Base-by-base conservation (phyloP, 2,797 vertebrate genomes). In the Enteromius paludinosus region DNA sequence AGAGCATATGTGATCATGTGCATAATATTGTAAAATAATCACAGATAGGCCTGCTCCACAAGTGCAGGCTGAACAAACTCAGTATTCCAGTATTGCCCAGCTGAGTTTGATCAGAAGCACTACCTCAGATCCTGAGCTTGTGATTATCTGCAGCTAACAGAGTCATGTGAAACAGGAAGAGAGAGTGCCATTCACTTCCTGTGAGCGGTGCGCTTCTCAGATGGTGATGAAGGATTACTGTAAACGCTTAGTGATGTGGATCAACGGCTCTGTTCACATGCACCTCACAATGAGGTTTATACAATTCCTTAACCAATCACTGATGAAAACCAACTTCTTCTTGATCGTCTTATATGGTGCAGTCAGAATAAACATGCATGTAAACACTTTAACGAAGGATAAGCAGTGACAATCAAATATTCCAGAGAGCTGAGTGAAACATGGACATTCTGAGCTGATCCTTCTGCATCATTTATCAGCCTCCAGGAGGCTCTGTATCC, bases 121-220 rank as follows among this genome's bases (percentile, higher is more conserved):
- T 7, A 17, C 25, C 45, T 1, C 25, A 10, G 25, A 47, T 20
- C 43, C 25, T 33, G 25, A 72, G 17, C 47, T 72, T 72, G 45
- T 33, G 69, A 52, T 72, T 33, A 49, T 71, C 28, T 30, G 4
- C 43, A 28, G 68, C 23, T 45, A 45, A 45, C 41, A 45, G 68
- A 43, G 43, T 28, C 23, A 30, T 71, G 43, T 70, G 41, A 70
- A 70, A 47, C 68, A 45, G 43, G 23, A 43, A 69, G 38, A 43
- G 11, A 69, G 66, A 30, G 59, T 62, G 59, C 59, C 59, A 45
- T 69, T 14, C 38, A 69, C 38, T 69, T 69, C 66, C 38, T 45
- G 38, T 43, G 38, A 69, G 38, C 23, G 20, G 14, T 69, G 14
- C 6, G 3, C 12, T 45, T 45, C 41, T 45, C 6, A 20, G 69